Conservation (phyloP, 2,888 invertebrate genomes). For the Nebria salina region DNA sequence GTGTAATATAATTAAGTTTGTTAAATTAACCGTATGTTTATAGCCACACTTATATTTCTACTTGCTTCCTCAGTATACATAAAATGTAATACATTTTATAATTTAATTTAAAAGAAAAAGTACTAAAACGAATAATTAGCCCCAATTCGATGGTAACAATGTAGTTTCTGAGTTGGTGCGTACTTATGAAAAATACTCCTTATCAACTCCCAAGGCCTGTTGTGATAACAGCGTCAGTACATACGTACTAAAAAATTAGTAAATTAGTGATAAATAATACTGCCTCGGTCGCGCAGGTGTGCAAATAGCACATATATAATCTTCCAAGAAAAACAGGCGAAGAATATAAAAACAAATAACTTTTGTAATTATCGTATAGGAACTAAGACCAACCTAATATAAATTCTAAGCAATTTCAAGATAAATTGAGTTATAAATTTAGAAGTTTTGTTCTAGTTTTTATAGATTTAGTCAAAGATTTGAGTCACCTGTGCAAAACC, state of each 20-base stretch:
- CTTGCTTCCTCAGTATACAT: no score
- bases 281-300: constrained; percentile 26
- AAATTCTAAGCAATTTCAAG: background rate
- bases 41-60: no score
- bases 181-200: background rate
- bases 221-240: constrained; percentile 30
- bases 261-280: constrained; percentile 29
- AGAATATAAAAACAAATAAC: background rate
- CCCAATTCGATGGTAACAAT: no score
- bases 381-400: no score
- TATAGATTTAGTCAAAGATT: background rate
- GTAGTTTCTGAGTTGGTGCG: no score
- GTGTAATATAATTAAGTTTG: no score
- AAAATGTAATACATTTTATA: no score
- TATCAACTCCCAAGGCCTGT: background rate
- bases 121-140: no score
- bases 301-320: constrained; percentile 30
- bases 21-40: no score
- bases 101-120: no score
- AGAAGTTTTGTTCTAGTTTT: background rate
- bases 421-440: background rate
- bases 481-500: background rate
- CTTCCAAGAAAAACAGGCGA: background rate
- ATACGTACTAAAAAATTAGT: constrained; percentile 28
- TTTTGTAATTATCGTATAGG: background rate